phyloP scores from a whole-genome alignment of 2,888 invertebrate species.

The Terebella lapidaria region DNA sequence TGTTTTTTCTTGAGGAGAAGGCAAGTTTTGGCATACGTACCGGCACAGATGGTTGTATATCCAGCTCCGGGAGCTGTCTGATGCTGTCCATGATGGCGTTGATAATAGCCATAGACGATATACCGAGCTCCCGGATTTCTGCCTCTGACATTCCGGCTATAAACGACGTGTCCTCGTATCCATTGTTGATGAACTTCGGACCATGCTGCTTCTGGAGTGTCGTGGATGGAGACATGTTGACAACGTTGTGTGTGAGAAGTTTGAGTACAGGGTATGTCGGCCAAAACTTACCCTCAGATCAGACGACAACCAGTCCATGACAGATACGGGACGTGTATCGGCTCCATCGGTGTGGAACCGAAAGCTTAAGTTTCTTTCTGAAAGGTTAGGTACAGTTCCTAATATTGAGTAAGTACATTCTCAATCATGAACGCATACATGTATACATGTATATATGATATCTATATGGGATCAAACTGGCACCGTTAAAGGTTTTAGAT shows the following conservation, averaged over 20 bases:
- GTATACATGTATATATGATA: too few species aligned
- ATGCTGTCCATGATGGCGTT: slow-evolving; percentile 9
- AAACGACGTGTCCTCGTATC: slow-evolving; percentile 18
- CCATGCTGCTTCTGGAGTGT: slow-evolving; percentile 8
- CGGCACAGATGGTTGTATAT: slow-evolving; percentile 12
- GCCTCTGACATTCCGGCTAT: slow-evolving; percentile 14
- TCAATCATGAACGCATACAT: too few species aligned
- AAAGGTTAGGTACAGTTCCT: too few species aligned
- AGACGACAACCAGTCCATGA: slow-evolving; percentile 30
- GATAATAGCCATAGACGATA: slow-evolving; percentile 5
- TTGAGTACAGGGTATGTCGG: too few species aligned
- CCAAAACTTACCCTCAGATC: slow-evolving; percentile 29
- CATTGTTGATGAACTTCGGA: slow-evolving; percentile 5
- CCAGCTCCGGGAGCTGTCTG: slow-evolving; percentile 4
- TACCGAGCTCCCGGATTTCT: slow-evolving; percentile 9
- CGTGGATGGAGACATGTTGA: neutral
- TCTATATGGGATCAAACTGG: too few species aligned
- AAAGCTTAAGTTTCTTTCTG: slow-evolving; percentile 5
- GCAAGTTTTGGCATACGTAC: neutral
- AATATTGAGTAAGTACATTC: too few species aligned
- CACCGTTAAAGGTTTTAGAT: too few species aligned
- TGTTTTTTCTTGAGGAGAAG: too few species aligned
- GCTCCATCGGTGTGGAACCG: slow-evolving; percentile 8
- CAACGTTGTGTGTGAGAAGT: too few species aligned
- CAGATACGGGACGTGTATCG: slow-evolving; percentile 12